These are phyloP conservation scores for Aphis gossypii DNA, from an alignment of 1,140 invertebrate species.

Conservation along the genomic window DNA sequence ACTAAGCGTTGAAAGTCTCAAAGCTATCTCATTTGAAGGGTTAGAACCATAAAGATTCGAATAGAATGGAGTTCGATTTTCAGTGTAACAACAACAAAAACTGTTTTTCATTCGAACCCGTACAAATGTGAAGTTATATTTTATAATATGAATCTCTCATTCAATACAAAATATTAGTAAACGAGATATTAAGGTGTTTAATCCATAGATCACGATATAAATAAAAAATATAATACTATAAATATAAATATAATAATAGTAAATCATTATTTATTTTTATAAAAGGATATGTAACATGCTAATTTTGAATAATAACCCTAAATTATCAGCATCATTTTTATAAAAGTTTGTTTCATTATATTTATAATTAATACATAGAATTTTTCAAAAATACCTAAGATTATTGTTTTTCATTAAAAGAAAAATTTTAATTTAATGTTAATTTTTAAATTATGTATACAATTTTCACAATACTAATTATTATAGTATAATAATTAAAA, in stretches of 20 bases:
- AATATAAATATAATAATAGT: background rate
- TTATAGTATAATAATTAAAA: no score
- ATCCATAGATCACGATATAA: background rate
- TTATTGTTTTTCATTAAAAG: background rate
- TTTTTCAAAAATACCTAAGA: background rate
- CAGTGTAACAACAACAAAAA: background rate
- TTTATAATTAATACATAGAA: background rate
- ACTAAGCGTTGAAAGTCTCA: background rate
- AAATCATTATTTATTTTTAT: background rate
- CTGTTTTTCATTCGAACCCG: background rate
- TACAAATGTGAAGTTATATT: constrained; percentile 7
- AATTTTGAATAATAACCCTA: background rate
- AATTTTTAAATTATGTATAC: background rate
- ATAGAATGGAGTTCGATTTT: background rate
- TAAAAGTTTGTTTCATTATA: background rate
- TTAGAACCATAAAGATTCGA: background rate
- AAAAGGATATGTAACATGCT: background rate
- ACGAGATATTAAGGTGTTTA: background rate
- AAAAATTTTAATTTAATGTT: background rate
- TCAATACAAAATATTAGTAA: background rate
- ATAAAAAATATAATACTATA: no score
- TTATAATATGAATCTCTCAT: background rate
- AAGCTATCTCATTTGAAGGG: constrained; percentile 10
- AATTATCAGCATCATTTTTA: background rate
- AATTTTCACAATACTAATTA: no score